Percentiles rank a stretch among this genome's conserved stretches.
phyloP scores from a whole-genome alignment of 2,113 vertebrate genomes.

The Poeciliopsis turrubarensis region DNA sequence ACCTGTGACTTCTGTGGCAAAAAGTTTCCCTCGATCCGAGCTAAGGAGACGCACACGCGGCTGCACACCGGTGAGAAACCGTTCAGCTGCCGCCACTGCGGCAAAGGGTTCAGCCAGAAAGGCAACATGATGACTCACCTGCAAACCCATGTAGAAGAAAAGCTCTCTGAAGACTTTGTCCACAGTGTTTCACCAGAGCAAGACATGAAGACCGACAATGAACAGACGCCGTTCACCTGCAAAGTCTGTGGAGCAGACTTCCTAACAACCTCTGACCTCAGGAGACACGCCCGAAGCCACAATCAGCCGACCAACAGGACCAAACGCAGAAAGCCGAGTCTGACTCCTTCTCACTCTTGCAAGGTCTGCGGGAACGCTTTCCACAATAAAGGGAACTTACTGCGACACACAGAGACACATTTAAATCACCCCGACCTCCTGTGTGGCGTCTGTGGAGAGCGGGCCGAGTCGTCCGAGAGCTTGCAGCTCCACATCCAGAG shows the following conservation, averaged over 20 bases:
- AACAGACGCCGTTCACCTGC: slow-evolving; percentile 34
- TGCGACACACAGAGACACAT: slow-evolving; percentile 61
- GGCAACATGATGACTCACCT: slow-evolving; percentile 61
- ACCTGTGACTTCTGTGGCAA: slow-evolving; percentile 54
- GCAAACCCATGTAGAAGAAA: slow-evolving; percentile 37
- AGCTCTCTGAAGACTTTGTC: slow-evolving; percentile 45
- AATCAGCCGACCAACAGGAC: rapidly evolving
- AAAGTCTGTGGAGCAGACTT: slow-evolving; percentile 35
- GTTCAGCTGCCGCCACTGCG: slow-evolving; percentile 47
- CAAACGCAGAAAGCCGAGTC: slow-evolving; percentile 25
- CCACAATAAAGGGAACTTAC: slow-evolving; percentile 59
- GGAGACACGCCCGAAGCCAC: slow-evolving; percentile 28
- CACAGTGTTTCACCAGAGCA: slow-evolving; percentile 38
- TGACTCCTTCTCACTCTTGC: slow-evolving; percentile 46
- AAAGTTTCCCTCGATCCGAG: slow-evolving; percentile 55
- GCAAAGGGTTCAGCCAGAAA: slow-evolving; percentile 60
- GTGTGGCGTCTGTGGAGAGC: slow-evolving; percentile 63
- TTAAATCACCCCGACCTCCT: not conserved
- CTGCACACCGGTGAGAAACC: slow-evolving; percentile 63
- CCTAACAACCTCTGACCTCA: slow-evolving; percentile 25
- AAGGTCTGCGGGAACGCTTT: slow-evolving; percentile 50
- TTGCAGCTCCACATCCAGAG: slow-evolving; percentile 60
- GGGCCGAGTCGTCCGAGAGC: slow-evolving; percentile 21
- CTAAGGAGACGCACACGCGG: slow-evolving; percentile 55
- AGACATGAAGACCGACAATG: slow-evolving; percentile 41